phyloP scores from a whole-genome alignment of 2,113 vertebrate genomes.

The Glaucidium brasilianum region DNA sequence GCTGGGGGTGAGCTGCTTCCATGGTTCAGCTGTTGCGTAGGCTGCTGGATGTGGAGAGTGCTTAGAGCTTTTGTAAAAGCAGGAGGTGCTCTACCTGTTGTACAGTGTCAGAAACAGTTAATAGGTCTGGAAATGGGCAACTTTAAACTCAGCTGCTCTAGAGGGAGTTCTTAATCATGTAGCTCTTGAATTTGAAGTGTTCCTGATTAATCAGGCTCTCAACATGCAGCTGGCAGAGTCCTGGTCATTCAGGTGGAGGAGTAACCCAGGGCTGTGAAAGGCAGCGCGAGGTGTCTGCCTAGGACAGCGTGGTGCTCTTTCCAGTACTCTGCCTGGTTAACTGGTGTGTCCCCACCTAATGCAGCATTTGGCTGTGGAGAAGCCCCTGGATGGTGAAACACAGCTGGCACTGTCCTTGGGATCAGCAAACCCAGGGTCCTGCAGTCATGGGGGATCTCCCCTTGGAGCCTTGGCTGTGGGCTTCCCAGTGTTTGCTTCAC shows the following conservation, averaged over 20 bases:
- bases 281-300: background rate
- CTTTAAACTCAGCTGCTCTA: background rate
- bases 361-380: background rate
- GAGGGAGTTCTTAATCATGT: background rate
- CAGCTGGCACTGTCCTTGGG: background rate
- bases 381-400: background rate
- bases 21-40: background rate
- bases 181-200: background rate
- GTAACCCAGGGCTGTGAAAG: background rate
- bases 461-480: background rate
- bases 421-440: background rate
- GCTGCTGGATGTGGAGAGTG: background rate
- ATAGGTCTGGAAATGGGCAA: background rate
- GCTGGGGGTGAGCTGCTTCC: background rate
- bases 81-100: background rate
- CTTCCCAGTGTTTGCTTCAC: background rate
- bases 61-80: background rate
- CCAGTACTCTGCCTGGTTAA: background rate
- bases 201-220: background rate
- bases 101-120: background rate
- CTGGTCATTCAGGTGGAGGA: background rate
- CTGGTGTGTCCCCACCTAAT: background rate
- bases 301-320: background rate
- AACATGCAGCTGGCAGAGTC: background rate
- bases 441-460: background rate